A percentile compares a stretch with the other conserved stretches of the same genome.
Conservation (phyloP, 2,113 vertebrate genomes). For the Alosa alosa region DNA sequence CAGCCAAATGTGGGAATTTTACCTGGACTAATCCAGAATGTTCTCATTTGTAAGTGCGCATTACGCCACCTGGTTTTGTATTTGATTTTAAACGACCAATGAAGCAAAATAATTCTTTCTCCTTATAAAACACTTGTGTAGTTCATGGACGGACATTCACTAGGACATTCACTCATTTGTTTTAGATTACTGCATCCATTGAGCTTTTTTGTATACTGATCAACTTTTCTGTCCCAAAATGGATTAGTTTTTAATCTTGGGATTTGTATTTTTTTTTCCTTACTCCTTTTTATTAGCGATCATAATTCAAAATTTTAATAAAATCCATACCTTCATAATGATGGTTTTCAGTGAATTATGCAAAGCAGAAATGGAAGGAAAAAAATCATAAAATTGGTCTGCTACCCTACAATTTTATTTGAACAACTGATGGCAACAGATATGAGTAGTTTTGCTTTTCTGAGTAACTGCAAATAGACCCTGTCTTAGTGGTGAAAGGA, state of each 20-base stretch:
- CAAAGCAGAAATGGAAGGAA: not conserved
- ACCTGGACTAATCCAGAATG: not conserved
- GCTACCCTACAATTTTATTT: not conserved
- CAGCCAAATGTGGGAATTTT: not conserved
- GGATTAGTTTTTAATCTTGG: not conserved
- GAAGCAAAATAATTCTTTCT: not conserved
- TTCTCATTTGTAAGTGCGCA: not conserved
- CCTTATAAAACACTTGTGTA: not conserved
- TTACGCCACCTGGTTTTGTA: not conserved
- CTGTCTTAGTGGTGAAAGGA: not conserved
- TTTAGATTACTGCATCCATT: not conserved
- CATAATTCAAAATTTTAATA: not conserved
- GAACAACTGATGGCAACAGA: not conserved
- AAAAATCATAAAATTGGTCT: not conserved
- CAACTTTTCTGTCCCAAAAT: not conserved
- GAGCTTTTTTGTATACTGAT: not conserved
- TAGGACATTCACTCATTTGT: not conserved
- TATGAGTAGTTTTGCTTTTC: not conserved
- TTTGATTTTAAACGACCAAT: not conserved
- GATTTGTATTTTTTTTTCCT: not conserved
- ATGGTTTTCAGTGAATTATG: not conserved
- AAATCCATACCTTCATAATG: not conserved
- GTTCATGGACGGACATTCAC: not conserved
- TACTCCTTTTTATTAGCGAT: not conserved
- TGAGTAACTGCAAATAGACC: not conserved